Percentiles rank a stretch among this genome's conserved stretches.
Evolutionary conservation across 2,888 invertebrate genomes (phyloP).

Genomic region (Norana najaformis): DNA sequence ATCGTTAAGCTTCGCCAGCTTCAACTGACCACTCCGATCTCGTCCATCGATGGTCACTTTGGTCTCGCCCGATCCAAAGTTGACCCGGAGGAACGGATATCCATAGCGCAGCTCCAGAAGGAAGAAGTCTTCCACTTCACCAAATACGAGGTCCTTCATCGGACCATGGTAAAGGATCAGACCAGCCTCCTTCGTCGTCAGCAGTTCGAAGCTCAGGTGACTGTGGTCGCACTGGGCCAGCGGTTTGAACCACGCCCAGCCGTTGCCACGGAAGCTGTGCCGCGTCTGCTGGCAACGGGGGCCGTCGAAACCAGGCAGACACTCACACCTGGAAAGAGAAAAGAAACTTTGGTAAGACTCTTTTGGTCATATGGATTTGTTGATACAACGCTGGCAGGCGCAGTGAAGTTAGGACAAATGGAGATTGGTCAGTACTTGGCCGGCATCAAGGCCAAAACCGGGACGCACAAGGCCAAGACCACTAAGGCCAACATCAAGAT

Average conservation of each 20-base stretch:
- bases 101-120: slow-evolving; percentile 90
- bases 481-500: too few relatives aligned
- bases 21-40: slow-evolving; percentile 49
- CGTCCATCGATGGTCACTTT: slow-evolving; percentile 60
- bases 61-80: slow-evolving; percentile 35
- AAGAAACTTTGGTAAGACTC: neutral
- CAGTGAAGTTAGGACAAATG: too few relatives aligned
- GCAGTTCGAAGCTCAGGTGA: slow-evolving; percentile 91
- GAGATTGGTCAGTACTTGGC: too few relatives aligned
- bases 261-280: slow-evolving; percentile 85
- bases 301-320: slow-evolving; percentile 88
- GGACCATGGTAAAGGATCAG: slow-evolving; percentile 87
- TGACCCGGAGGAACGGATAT: slow-evolving; percentile 71
- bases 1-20: slow-evolving; percentile 73
- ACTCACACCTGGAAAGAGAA: slow-evolving; percentile 74
- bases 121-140: slow-evolving; percentile 75
- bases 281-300: slow-evolving; percentile 92
- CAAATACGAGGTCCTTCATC: slow-evolving; percentile 64
- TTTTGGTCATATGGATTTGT: neutral
- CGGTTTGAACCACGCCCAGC: slow-evolving; percentile 98
- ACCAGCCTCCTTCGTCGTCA: slow-evolving; percentile 84
- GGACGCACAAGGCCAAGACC: too few relatives aligned
- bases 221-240: slow-evolving; percentile 82
- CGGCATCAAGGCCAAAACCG: too few relatives aligned
- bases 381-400: neutral